Evolutionary conservation across 2,888 invertebrate species (phyloP), one percentile per base, ranked within the genome.

Genomic region (Pomacea canaliculata): DNA sequence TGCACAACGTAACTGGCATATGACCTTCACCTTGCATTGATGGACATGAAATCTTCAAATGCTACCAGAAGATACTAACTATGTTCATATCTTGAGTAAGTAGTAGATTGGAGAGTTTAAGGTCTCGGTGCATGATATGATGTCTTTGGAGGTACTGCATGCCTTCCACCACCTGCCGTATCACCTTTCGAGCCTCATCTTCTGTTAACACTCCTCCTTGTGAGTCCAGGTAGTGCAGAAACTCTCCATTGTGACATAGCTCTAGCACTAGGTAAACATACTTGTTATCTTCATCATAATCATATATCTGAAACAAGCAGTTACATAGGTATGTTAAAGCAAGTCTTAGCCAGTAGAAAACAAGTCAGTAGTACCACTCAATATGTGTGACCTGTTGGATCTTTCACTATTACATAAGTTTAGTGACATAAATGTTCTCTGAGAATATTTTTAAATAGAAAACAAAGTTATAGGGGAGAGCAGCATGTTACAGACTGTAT

Each of bases 221-320:
- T 73, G 87, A 93, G 91, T 95, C 95, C 87, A 98, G 93, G 89
- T 95, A 96, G 85, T 95, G 94, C 84, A 96, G 95, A 79, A 98
- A 91, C 90, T 97, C 97, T 72, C 97, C 97, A 92, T 96, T 96
- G 85, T 96, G 95, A 86, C 98, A 98, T 83, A 97, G 92, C 92
- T 98, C 98, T 88, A 98, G 92, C 63, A 98, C 95, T 87, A 98
- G 93, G 91, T 98, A 98, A 63, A 98, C 97, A 92, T 96, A 96
- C 89, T 96, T 94, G 76, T 92, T 93, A 92, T 98, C 97, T 92
- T 98, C 97, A 92, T 98, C 98, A 92, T 95, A 97, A 37, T 96
- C 95, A 89, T 95, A 96, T 79, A 98, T 91, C 92, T 91, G 86
- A 69, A 87, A 85, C 13, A 56, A 70, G 10, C 8, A 56, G 16